These are phyloP conservation scores for Brachionus paranguensis DNA, from an alignment of 1,140 invertebrate species.

Conservation along the genomic window DNA sequence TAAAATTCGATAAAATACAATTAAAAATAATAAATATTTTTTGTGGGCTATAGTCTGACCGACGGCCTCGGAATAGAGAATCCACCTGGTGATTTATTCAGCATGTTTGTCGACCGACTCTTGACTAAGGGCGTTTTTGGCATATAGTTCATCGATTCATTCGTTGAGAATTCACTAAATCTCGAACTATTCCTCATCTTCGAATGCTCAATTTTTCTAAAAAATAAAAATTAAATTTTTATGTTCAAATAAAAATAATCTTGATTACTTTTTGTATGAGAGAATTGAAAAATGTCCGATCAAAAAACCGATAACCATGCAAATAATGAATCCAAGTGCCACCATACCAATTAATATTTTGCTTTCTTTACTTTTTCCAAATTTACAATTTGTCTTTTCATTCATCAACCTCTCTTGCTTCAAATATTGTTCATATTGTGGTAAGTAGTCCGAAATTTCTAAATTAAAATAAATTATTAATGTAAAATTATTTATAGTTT, in stretches of 20 bases:
- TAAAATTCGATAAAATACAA: slow-evolving; percentile 10
- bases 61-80: background rate
- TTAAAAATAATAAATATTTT: background rate
- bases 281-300: slow-evolving; percentile 27
- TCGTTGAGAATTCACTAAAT: background rate
- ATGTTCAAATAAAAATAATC: background rate
- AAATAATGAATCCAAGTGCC: background rate
- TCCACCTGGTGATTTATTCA: background rate
- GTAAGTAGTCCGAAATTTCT: background rate
- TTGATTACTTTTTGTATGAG: slow-evolving; percentile 6
- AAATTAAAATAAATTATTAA: background rate
- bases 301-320: background rate
- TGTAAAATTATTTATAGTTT: too few species aligned
- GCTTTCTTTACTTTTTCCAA: slow-evolving; percentile 37
- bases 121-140: background rate
- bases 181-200: background rate
- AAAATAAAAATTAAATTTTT: background rate
- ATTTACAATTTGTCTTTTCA: slow-evolving; percentile 21
- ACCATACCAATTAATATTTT: slow-evolving; percentile 28
- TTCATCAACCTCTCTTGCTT: background rate
- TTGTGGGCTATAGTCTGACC: background rate
- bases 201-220: background rate
- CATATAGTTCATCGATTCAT: slow-evolving; percentile 25
- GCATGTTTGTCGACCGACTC: background rate
- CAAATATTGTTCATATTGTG: background rate